phyloP scores from a whole-genome alignment of 2,888 invertebrate species.

The Germaria angustata region DNA sequence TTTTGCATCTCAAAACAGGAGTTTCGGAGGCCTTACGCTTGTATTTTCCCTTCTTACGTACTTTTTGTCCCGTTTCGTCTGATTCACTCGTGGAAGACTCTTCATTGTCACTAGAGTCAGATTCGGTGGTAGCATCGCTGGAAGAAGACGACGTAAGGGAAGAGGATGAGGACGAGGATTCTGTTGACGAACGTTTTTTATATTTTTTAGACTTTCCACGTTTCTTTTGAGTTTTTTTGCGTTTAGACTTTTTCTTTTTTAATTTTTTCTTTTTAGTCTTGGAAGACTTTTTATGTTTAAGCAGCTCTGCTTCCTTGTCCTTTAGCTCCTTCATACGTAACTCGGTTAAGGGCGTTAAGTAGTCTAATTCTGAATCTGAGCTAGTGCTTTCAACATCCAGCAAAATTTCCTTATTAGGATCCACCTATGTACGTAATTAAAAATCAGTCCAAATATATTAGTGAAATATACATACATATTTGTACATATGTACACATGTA shows the following conservation, averaged over 20 bases:
- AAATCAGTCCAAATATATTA: conserved; percentile 10
- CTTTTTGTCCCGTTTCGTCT: conserved; percentile 76
- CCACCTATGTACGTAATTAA: conserved; percentile 81
- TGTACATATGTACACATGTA: too few relatives aligned
- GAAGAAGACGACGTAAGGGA: conserved; percentile 61
- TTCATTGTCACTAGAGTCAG: conserved; percentile 78
- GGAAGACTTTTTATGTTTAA: conserved; percentile 64
- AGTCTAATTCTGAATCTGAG: conserved; percentile 90
- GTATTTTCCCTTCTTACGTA: conserved; percentile 76
- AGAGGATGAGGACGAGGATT: conserved; percentile 61
- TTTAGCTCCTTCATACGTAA: conserved; percentile 88
- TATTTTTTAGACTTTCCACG: conserved; percentile 67
- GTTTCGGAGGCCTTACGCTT: conserved; percentile 76
- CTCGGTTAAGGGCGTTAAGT: conserved; percentile 90
- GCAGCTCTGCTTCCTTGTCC: conserved; percentile 83
- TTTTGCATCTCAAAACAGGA: conserved; percentile 73
- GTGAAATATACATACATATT: too few relatives aligned
- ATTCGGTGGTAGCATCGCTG: conserved; percentile 68
- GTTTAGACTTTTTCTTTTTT: conserved; percentile 66
- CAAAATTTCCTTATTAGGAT: conserved; percentile 95
- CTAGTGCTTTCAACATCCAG: conserved; percentile 97
- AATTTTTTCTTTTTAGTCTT: conserved; percentile 66
- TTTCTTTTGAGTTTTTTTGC: conserved; percentile 63
- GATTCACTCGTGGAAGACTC: conserved; percentile 77
- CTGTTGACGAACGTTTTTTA: conserved; percentile 63